phyloP scores from a whole-genome alignment of 2,113 vertebrate genomes.

The Thunnus thynnus region DNA sequence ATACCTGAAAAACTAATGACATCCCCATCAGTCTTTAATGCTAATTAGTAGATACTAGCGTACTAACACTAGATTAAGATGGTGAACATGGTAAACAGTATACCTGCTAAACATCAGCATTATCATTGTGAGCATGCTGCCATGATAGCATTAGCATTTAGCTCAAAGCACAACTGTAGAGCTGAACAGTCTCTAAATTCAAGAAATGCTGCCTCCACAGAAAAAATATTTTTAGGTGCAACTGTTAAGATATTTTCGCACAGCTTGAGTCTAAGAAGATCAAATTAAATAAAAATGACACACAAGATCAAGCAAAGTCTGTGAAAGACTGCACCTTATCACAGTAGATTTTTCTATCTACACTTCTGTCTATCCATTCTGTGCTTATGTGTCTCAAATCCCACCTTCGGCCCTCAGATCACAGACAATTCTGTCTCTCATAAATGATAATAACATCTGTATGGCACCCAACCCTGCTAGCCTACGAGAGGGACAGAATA shows the following conservation, averaged over 20 bases:
- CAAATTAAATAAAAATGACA: background rate
- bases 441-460: slow-evolving; percentile 56
- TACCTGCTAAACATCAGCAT: background rate
- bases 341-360: background rate
- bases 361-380: slow-evolving; percentile 34
- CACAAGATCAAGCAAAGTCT: background rate
- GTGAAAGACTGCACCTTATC: background rate
- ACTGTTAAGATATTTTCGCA: background rate
- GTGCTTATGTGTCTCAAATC: slow-evolving; percentile 46
- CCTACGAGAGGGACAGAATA: slow-evolving; percentile 38
- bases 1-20: too few relatives aligned
- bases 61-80: background rate
- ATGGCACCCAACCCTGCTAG: slow-evolving; percentile 28
- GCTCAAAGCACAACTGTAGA: background rate
- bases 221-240: background rate
- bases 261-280: background rate
- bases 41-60: background rate
- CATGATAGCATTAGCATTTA: background rate
- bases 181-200: background rate
- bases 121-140: background rate
- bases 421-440: slow-evolving; percentile 32
- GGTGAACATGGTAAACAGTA: background rate
- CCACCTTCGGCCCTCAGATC: slow-evolving; percentile 38
- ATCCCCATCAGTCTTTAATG: background rate
- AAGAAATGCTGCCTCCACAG: too few relatives aligned